Base-by-base conservation (phyloP, 2,888 invertebrate genomes). In the Limnephilus lunatus region DNA sequence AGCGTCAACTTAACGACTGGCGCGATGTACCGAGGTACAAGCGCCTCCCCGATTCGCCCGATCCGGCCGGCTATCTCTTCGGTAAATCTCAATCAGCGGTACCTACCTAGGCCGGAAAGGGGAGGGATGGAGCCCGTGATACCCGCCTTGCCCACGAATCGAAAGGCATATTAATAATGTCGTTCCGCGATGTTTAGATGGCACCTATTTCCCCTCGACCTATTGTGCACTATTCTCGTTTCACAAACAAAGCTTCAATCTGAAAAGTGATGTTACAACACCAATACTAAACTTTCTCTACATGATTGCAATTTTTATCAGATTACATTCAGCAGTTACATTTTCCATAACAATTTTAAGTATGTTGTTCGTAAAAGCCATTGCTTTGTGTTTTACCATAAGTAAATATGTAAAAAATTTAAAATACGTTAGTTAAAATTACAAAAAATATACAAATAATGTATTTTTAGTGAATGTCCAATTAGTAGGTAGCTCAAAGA, bases 1-100 rank as follows among this genome's bases (percentile, higher is more conserved):
- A 93, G 92, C 88, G 93, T 93, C 93, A 92, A 91, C 90, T 90
- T 92, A 93, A 90, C 92, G 89, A 90, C 68, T n/a, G 68, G 88
- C 80, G 35, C 80, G 53, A 53, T 90, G 80, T 83, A 39, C 68
- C 91, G 86, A 81, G 68, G 90, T 91, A 68, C 68, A 9, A n/a
- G 25, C n/a, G 25, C 68, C 90, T 89, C 89, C 90, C 91, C 90
- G 93, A 92, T 93, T 91, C 89, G n/a, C 68, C 88, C 91, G 87
- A 15, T 31, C 87, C 35, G 32, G 31, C 35, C 31, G 15, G 35
- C 90, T 90, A 92, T 91, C 93, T 92, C 90, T 85, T 88, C 91
- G 90, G 93, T 92, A 93, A 90, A 93, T 93, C 93, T 93, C 92
- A 92, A 93, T 93, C 92, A 93, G 91, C 82, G 12, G 30, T 31